Conservation (phyloP, 1,140 invertebrate genomes). For the Agrypnia vestita region DNA sequence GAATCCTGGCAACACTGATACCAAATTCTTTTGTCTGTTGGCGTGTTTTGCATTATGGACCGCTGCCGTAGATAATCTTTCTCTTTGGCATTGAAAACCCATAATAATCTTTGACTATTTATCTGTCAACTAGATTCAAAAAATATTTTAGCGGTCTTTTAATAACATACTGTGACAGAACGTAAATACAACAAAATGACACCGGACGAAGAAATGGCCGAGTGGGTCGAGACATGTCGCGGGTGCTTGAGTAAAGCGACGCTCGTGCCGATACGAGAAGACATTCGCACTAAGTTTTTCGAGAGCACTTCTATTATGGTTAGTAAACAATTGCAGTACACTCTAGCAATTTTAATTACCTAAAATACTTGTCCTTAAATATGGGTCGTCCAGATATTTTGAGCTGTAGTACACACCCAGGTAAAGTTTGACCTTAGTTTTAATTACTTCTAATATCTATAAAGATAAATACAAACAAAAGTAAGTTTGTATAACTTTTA, state of each 20-base stretch:
- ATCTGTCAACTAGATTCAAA: constrained; percentile 53
- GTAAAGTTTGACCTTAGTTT: too few species aligned
- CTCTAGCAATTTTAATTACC: constrained; percentile 26
- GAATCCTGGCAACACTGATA: constrained; percentile 23
- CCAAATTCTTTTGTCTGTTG: constrained; percentile 25
- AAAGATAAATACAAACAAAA: too few species aligned
- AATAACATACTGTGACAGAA: neutral
- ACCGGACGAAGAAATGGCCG: constrained; percentile 66
- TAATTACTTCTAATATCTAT: too few species aligned
- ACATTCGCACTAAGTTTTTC: constrained; percentile 66
- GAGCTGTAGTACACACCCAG: too few species aligned
- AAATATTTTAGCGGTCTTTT: constrained; percentile 47
- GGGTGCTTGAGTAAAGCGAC: constrained; percentile 68
- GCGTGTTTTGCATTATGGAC: constrained; percentile 62
- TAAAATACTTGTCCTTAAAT: too few species aligned
- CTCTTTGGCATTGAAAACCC: constrained; percentile 67
- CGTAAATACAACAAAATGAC: constrained; percentile 25
- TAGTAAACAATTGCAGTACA: constrained; percentile 43
- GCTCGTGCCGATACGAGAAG: constrained; percentile 66
- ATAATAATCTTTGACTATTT: constrained; percentile 53
- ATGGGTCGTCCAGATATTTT: too few species aligned
- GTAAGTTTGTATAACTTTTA: too few species aligned
- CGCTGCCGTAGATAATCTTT: constrained; percentile 71
- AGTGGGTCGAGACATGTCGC: constrained; percentile 69
- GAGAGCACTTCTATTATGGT: constrained; percentile 69